Conservation (phyloP, 2,888 invertebrate genomes). For the Apoderus coryli region DNA sequence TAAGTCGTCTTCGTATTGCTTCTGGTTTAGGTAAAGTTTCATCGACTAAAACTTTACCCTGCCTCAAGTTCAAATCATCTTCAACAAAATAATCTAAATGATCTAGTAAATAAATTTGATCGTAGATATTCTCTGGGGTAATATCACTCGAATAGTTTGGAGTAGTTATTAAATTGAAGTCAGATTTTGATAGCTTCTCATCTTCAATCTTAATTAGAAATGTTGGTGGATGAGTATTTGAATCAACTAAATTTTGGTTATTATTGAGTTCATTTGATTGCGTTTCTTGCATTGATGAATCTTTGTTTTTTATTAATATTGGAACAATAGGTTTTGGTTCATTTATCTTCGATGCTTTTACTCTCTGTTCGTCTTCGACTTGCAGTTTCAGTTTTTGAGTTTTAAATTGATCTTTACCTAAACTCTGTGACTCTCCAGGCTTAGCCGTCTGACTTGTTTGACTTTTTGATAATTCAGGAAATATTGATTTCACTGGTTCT, state of each 20-base stretch:
- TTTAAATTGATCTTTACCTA: no score
- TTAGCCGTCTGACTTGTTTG: background rate
- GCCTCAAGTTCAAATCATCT: constrained; percentile 4
- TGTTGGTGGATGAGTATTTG: background rate
- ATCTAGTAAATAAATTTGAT: constrained; percentile 24
- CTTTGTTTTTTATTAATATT: no score
- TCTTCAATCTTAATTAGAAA: background rate
- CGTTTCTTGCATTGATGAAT: background rate
- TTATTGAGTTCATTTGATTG: background rate
- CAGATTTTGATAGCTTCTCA: constrained; percentile 5
- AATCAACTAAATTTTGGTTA: background rate
- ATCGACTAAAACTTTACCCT: constrained; percentile 9
- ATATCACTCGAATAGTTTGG: constrained; percentile 24
- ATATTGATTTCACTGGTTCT: constrained; percentile 35
- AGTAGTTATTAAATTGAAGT: constrained; percentile 22
- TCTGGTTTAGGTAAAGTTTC: constrained; percentile 15
- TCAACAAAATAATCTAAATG: constrained; percentile 18
- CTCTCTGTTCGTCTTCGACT: constrained; percentile 2
- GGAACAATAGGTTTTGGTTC: background rate
- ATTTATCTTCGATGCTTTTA: background rate
- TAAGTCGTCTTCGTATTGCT: constrained; percentile 13
- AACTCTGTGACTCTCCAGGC: no score
- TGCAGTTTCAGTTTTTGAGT: background rate
- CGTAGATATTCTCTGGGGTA: constrained; percentile 26
- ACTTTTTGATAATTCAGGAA: constrained; percentile 10